Evolutionary conservation across 2,888 invertebrate species (phyloP).

Genomic region (Eucriotettix oculatus): DNA sequence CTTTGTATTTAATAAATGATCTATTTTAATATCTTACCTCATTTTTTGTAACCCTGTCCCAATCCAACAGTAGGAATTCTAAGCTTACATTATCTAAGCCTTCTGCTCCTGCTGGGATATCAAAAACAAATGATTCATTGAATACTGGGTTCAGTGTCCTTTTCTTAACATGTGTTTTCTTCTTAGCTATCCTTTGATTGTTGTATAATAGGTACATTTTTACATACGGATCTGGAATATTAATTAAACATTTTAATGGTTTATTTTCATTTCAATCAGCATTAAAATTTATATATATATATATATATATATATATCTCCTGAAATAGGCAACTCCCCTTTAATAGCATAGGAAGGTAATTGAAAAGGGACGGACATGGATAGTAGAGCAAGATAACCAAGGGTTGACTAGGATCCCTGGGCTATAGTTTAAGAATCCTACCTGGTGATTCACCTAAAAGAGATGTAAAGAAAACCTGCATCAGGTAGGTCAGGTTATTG

Average conservation of each 20-base stretch:
- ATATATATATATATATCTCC: neutral
- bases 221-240: slow-evolving; percentile 69
- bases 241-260: slow-evolving; percentile 3
- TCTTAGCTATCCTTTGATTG: slow-evolving; percentile 95
- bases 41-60: slow-evolving; percentile 97
- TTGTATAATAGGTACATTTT: slow-evolving; percentile 95
- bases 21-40: slow-evolving; percentile 43
- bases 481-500: too few relatives aligned
- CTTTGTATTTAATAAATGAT: neutral
- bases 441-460: too few relatives aligned
- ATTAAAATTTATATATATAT: neutral
- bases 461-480: too few relatives aligned
- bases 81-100: slow-evolving; percentile 68
- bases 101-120: slow-evolving; percentile 69
- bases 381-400: too few relatives aligned
- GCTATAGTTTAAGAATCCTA: too few relatives aligned
- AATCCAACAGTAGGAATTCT: slow-evolving; percentile 81
- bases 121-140: slow-evolving; percentile 97
- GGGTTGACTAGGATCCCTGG: too few relatives aligned
- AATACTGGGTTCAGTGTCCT: slow-evolving; percentile 94
- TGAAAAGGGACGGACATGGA: too few relatives aligned
- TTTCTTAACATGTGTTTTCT: slow-evolving; percentile 98
- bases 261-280: too few relatives aligned
- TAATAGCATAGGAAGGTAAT: too few relatives aligned
- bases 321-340: too few relatives aligned